Evolutionary conservation across 1,140 invertebrate genomes (phyloP), one percentile per base, ranked within the genome.

Genomic region (Meloidogyne floridensis): DNA sequence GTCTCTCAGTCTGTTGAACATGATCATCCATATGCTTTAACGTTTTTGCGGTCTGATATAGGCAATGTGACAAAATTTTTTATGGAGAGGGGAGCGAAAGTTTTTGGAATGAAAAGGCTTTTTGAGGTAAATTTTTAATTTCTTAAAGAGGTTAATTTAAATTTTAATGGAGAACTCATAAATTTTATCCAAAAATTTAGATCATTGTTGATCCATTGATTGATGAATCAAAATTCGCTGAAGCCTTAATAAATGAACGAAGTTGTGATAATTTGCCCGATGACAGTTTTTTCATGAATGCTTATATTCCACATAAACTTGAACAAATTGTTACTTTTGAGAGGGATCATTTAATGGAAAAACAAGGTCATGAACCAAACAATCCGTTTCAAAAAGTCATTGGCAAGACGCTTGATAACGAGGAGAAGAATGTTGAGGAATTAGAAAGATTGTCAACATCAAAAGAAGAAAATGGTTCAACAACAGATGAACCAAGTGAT

Each of bases 1-100:
- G 97, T 99, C 0, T 98, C 96, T 0, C 97, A 99, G 90, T 94
- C 96, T 3, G 97, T 99, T 0, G 96, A 98, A 91, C 96, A 98
- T 90, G 96, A 98, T 90, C 96, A 98, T 93, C 96, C 96, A 0
- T 93, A 95, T 91, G 95, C 97, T 0, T 92, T 97, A 73, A 94
- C 97, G 81, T 99, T 99, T 90, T 92, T 99, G 32, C 92, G 95
- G 80, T 97, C 95, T 91, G 97, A 98, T 92, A 96, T 96, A 89
- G 94, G 93, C 59, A 98, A 98, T 91, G 94, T 98, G 10, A 94
- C 93, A 90, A 93, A 96, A 82, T 99, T 94, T 91, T 99, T 99
- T 90, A 93, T 93, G 77, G 96, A 95, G 87, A 93, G 94, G 86
- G 93, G 94, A 54, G 96, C 98, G 0, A 93, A 93, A 56, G 95